Evolutionary conservation across 2,888 invertebrate species (phyloP), one percentile per base, ranked within the genome.

Genomic region (Leptopilina myrica): DNA sequence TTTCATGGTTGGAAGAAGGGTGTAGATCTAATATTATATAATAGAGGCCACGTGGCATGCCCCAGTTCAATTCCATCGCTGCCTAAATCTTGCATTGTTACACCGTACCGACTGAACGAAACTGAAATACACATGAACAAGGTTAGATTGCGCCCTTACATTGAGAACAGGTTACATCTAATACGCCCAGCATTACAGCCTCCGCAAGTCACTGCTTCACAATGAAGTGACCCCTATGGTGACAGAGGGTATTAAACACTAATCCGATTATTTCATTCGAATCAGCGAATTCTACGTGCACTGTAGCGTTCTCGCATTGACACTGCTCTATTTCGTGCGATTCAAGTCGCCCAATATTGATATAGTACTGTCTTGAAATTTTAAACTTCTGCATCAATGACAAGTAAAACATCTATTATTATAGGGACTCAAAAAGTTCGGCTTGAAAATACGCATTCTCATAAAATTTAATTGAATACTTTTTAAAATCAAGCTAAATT

Each of bases 261-360:
- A 87, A 87, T 88, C 88, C 86, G 87, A 87, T 87, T 87, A 88
- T 85, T 87, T 85, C 84, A 84, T 86, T 85, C 84, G 83, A 86
- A 85, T 87, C 86, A 85, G 83, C 84, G 86, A 83, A 83, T n/a
- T 66, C 85, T 80, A 82, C 78, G 78, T 77, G 82, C 78, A 80
- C 83, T 80, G 82, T 85, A 9, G 62, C 9, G 62, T 62, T 62
- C 7, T 62, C 9, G 15, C 62, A 9, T 62, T 15, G 20, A 15
- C 15, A 62, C 62, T 15, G 15, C 62, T 20, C 20, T 15, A 20
- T 15, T 20, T 62, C 69, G 53, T 73, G 69, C 53, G 69, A 73
- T 53, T 49, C 69, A 56, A 53, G 49, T 73, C 26, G 20, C 26
- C 14, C 3, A 33, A 53, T 26, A 73, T 73, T 73, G 26, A 73